Conservation (phyloP, 2,113 vertebrate genomes). For the Regulus satrapa region DNA sequence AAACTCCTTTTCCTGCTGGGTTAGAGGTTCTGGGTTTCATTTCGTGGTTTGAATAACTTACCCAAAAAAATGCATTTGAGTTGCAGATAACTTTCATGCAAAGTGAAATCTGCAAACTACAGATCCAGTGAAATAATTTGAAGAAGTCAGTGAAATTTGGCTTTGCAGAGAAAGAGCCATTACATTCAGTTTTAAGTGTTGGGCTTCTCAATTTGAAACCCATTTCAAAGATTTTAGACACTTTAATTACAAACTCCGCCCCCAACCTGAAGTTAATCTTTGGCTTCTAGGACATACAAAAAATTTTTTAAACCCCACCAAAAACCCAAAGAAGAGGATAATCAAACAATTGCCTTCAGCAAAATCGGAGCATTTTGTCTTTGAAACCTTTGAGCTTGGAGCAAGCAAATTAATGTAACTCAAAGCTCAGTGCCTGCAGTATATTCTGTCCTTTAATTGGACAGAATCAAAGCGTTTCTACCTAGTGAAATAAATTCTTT, state of each 20-base stretch:
- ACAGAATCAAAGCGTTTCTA: not conserved
- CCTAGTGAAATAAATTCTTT: not conserved
- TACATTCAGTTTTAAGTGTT: not conserved
- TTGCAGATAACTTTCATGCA: not conserved
- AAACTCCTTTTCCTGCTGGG: not conserved
- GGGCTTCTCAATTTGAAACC: not conserved
- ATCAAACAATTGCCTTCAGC: not conserved
- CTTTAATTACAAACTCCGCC: not conserved
- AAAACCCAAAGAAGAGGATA: not conserved
- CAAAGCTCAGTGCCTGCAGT: not conserved
- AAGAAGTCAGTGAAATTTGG: not conserved
- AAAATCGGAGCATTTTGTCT: not conserved
- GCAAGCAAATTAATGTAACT: not conserved
- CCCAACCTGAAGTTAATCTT: not conserved
- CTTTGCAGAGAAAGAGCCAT: not conserved
- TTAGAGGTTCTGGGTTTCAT: not conserved
- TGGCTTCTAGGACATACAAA: not conserved
- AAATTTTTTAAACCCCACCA: not conserved
- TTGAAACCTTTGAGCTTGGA: not conserved
- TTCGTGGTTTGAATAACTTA: not conserved
- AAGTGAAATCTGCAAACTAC: not conserved
- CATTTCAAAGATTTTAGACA: not conserved
- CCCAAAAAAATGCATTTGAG: not conserved
- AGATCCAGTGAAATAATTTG: not conserved
- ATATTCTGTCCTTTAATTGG: not conserved